phyloP scores from a whole-genome alignment of 2,113 vertebrate species.

The Pyxicephalus adspersus region DNA sequence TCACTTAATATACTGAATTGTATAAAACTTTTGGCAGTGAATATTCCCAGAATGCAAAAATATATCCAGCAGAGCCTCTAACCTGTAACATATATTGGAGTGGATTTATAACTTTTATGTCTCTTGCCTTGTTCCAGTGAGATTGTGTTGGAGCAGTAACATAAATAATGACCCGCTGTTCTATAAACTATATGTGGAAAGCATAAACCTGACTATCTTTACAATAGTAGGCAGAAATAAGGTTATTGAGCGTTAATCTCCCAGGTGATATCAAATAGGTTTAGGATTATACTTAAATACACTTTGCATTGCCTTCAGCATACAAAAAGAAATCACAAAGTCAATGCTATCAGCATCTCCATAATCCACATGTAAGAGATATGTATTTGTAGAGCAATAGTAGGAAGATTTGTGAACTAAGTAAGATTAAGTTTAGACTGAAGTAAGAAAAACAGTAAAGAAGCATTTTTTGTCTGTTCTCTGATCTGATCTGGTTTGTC shows the following conservation, averaged over 20 bases:
- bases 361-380: neutral
- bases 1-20: no score
- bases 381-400: neutral
- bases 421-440: neutral
- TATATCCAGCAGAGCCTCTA: no score
- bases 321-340: neutral
- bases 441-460: no score
- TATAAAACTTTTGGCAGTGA: no score
- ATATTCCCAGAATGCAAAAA: no score
- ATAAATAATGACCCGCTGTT: neutral
- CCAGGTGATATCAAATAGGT: neutral
- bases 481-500: no score
- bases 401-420: neutral
- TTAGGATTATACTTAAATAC: conserved; percentile 1
- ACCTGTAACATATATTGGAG: neutral
- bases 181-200: neutral
- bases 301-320: neutral
- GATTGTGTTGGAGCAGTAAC: neutral
- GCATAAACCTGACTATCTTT: neutral
- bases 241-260: neutral
- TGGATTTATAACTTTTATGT: neutral
- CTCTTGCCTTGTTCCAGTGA: neutral
- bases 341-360: neutral
- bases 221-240: neutral
- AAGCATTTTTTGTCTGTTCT: no score